Evolutionary conservation across 53 echinoderm and acorn worm genomes (phyloP), one percentile per base, ranked within the genome.

Genomic region (Paelopatides confundens): DNA sequence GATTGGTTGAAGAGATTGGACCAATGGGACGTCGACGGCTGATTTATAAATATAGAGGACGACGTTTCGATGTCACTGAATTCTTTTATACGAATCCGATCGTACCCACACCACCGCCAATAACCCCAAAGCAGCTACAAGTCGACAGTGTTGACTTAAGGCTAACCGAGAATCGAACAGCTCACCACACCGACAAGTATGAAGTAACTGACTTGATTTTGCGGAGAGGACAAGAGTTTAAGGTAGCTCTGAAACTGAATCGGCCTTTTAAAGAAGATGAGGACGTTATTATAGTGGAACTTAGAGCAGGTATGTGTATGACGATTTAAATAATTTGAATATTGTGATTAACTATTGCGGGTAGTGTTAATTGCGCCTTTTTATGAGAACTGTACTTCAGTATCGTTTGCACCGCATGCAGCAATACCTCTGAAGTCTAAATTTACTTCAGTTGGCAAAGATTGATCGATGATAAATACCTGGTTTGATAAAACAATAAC

Each of bases 221-320:
- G 13, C 74, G 96, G 13, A 79, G 97, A 87, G 97, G 97, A 21
- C 93, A 97, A 62, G 81, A 77, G 7, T 93, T 97, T 81, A 85
- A 48, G 17, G 38, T 97, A 27, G 58, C 64, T 10, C 31, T 97
- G 39, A 90, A 82, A 18, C 87, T 93, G 3, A 88, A 91, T 62
- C 89, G 93, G 65, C 53, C 79, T 13, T 79, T 31, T 46, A 79
- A 79, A 5, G 37, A 70, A 3, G 70, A 40, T 5, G 86, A 62
- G 1, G 93, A 93, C 49, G 51, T 28, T 11, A 82, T 93, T 35
- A 31, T 8, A 11, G 50, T 91, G 4, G 83, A 88, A 54, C 87
- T 91, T 34, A 21, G 68, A 27, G 87, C 77, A 88, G 91, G 91
- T 91, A 66, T 35, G 82, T 35, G n/a, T n/a, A n/a, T n/a, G n/a